Base-by-base conservation (phyloP, 2,797 vertebrate species). In the Scolopax rusticola region DNA sequence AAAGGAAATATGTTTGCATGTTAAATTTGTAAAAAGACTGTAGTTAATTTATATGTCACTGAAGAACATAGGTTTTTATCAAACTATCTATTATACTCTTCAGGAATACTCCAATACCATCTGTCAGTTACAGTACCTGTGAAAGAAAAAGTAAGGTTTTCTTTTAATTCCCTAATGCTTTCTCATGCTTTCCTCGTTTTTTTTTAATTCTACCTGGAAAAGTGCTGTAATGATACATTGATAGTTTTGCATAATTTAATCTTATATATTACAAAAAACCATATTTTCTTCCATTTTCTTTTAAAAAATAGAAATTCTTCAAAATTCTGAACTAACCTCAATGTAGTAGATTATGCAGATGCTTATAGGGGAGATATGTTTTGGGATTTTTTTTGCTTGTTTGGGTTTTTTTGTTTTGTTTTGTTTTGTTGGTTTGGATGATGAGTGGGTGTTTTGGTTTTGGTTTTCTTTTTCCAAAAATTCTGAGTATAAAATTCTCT, bases 61-160 rank as follows among this genome's bases (percentile, higher is more conserved):
- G 95, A 84, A 24, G n/a, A 67, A 57, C 4, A 20, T 25, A 33
- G 8, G 3, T 27, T 92, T 97, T 96, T 86, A 59, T 83, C 51
- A 57, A 82, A n/a, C 12, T 84, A 65, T 82, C 68, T 95, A 48
- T 96, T 92, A 68, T 33, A 71, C 41, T 91, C 30, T 59, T 88
- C 54, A 93, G 87, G 81, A 80, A 87, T 79, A 85, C 27, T 94
- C 14, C 88, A 89, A 90, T 70, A 80, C 28, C 47, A 82, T 54
- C 82, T 91, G 85, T 77, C 61, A 84, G 91, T 97, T 95, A 97
- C 13, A 92, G 74, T 60, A 90, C 56, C 80, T 84, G 28, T 5
- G 32, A 97, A 95, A 97, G 80, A 67, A 9, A 65, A 27, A 90
- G 13, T 41, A 93, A 69, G 15, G 20, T 64, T 94, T 93, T 93